Evolutionary conservation across 2,113 vertebrate species (phyloP).

Genomic region (Cyanoramphus novaezelandiae): DNA sequence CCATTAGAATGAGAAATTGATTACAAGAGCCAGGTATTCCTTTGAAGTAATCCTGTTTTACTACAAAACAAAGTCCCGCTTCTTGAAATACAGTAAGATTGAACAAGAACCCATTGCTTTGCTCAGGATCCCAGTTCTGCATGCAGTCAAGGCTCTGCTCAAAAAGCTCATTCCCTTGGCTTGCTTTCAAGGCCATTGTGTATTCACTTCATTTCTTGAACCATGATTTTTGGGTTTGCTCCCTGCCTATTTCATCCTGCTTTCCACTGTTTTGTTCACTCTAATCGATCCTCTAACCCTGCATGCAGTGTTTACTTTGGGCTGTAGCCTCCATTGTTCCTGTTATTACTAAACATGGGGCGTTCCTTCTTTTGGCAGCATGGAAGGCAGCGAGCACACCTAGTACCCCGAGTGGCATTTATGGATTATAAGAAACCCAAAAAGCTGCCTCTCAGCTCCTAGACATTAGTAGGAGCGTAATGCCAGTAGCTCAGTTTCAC

Average conservation of each 20-base stretch:
- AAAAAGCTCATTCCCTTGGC: background rate
- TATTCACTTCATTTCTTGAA: background rate
- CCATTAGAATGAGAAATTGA: conserved; percentile 49
- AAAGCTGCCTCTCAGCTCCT: background rate
- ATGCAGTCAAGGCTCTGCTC: background rate
- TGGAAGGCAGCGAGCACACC: background rate
- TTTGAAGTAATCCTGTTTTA: conserved; percentile 51
- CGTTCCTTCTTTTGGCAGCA: background rate
- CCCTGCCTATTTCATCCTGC: background rate
- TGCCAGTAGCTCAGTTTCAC: background rate
- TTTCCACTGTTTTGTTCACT: conserved; percentile 1
- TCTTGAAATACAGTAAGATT: conserved; percentile 28
- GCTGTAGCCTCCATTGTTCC: background rate
- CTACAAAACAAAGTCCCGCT: background rate
- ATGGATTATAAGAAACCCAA: background rate
- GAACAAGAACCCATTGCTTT: background rate
- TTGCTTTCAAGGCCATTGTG: conserved; percentile 28
- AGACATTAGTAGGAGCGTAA: background rate
- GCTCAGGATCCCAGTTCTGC: background rate
- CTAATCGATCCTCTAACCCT: background rate
- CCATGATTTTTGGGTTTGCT: background rate
- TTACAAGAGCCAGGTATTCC: conserved; percentile 56
- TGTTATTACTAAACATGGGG: background rate
- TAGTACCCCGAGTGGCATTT: background rate
- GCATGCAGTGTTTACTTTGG: background rate